Conservation (phyloP, 37 sponge, comb jelly and placozoan genomes). For the Tethya wilhelma region DNA sequence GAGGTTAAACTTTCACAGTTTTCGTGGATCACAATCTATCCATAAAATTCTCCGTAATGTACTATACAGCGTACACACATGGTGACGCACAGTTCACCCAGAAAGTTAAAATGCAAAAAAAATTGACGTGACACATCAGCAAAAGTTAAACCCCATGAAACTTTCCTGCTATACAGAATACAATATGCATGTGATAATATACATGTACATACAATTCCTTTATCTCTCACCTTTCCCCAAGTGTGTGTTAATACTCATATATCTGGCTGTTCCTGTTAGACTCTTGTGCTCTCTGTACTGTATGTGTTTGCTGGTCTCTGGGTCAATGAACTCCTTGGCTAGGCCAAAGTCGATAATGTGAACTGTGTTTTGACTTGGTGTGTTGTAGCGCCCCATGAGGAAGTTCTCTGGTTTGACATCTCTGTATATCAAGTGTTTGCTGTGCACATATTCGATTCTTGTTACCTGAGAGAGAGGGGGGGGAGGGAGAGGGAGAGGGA, state of each 20-base stretch:
- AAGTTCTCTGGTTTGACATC: constrained; percentile 99
- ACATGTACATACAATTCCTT: too few relatives aligned
- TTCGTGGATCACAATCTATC: too few relatives aligned
- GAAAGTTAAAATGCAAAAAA: too few relatives aligned
- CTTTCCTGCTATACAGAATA: too few relatives aligned
- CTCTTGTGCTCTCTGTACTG: constrained; percentile 99
- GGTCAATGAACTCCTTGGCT: constrained; percentile 99
- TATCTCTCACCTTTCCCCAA: constrained; percentile 88
- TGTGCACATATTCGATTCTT: constrained; percentile 97
- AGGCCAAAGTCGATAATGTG: constrained; percentile 99
- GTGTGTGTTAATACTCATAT: constrained; percentile 99
- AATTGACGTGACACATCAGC: too few relatives aligned
- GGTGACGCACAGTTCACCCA: too few relatives aligned
- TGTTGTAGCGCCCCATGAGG: constrained; percentile 86
- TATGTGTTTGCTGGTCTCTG: constrained; percentile 94
- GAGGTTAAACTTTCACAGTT: too few relatives aligned
- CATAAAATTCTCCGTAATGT: too few relatives aligned
- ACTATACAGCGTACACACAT: too few relatives aligned
- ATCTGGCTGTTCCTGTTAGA: constrained; percentile 99
- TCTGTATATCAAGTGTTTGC: constrained; percentile 95
- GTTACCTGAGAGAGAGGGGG: constrained; percentile 59
- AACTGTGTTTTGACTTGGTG: constrained; percentile 80
- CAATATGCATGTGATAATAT: too few relatives aligned
- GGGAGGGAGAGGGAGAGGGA: not conserved
- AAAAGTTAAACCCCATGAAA: too few relatives aligned